Conservation (phyloP, 2,888 invertebrate genomes). For the Sclerodermus sp. region DNA sequence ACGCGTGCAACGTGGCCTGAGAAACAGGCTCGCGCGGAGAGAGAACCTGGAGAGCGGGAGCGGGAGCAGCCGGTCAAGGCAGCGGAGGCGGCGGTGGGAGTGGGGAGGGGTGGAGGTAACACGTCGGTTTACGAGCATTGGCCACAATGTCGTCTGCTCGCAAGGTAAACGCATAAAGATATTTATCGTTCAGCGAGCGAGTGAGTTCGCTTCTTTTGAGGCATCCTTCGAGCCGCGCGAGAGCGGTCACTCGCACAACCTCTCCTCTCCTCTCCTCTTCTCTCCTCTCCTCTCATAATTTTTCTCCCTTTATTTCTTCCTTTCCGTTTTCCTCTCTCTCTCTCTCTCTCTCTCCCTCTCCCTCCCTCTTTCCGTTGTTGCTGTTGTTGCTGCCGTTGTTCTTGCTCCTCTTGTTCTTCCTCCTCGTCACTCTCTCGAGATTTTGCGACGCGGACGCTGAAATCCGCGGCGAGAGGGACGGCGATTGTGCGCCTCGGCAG, state of each 20-base stretch:
- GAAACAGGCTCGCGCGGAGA: too few relatives aligned
- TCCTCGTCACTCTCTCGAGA: too few relatives aligned
- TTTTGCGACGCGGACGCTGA: too few relatives aligned
- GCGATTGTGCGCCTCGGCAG: too few relatives aligned
- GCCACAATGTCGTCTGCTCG: constrained; percentile 41
- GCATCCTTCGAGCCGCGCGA: constrained; percentile 2
- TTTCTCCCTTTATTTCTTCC: not conserved
- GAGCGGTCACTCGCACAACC: too few relatives aligned
- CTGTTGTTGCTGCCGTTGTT: too few relatives aligned
- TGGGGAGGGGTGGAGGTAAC: constrained; percentile 20
- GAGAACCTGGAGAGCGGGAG: constrained; percentile 9
- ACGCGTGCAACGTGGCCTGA: too few relatives aligned
- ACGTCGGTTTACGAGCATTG: constrained; percentile 43
- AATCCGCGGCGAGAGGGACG: too few relatives aligned
- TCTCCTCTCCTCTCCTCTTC: too few relatives aligned
- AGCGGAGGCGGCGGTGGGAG: constrained; percentile 22
- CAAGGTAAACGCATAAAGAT: constrained; percentile 35
- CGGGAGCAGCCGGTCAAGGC: constrained; percentile 21
- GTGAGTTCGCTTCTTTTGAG: not conserved
- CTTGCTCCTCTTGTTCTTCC: too few relatives aligned
- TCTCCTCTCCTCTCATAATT: too few relatives aligned
- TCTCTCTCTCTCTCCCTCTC: constrained; percentile 6
- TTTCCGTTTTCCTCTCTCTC: not conserved
- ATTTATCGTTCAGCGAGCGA: constrained; percentile 44
- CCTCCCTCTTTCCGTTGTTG: too few relatives aligned